Evolutionary conservation across 1,140 invertebrate genomes (phyloP).

Genomic region (Drosophila orena): DNA sequence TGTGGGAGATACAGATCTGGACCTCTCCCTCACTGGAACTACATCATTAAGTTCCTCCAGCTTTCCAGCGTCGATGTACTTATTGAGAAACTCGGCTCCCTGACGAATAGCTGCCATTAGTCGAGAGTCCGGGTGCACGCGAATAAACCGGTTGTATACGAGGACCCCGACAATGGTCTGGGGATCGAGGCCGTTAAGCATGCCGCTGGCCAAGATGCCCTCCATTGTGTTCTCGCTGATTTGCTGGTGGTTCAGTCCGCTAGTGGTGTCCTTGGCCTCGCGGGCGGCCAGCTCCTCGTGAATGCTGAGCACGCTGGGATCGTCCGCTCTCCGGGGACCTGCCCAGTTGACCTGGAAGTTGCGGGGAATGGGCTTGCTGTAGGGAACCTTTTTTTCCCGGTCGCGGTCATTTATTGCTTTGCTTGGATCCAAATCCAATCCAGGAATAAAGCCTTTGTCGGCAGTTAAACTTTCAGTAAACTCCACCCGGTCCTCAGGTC

Average conservation of each 20-base stretch:
- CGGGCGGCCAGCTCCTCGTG: slow-evolving; percentile 71
- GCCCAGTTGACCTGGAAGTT: slow-evolving; percentile 99
- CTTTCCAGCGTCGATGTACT: slow-evolving; percentile 90
- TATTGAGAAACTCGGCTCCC: slow-evolving; percentile 91
- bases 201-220: slow-evolving; percentile 88
- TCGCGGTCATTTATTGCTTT: slow-evolving; percentile 87
- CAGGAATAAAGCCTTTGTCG: slow-evolving; percentile 91
- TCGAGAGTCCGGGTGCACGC: slow-evolving; percentile 90
- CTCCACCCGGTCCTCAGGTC: slow-evolving; percentile 95
- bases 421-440: slow-evolving; percentile 93
- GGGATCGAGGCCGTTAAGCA: slow-evolving; percentile 87
- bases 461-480: slow-evolving; percentile 85
- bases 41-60: slow-evolving; percentile 92
- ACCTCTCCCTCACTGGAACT: slow-evolving; percentile 86
- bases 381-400: slow-evolving; percentile 94
- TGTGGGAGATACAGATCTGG: slow-evolving; percentile 84
- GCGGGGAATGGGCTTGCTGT: slow-evolving; percentile 97
- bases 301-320: slow-evolving; percentile 82
- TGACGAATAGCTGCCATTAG: slow-evolving; percentile 90
- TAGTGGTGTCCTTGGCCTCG: slow-evolving; percentile 87
- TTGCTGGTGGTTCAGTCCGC: slow-evolving; percentile 87
- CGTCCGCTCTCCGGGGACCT: slow-evolving; percentile 87
- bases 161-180: slow-evolving; percentile 88
- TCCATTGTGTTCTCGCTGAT: slow-evolving; percentile 90
- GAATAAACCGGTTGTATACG: slow-evolving; percentile 92